A percentile compares a stretch with the other conserved stretches of the same genome.
Evolutionary conservation across 2,797 vertebrate genomes (phyloP).

Genomic region (Cynopterus sphinx): DNA sequence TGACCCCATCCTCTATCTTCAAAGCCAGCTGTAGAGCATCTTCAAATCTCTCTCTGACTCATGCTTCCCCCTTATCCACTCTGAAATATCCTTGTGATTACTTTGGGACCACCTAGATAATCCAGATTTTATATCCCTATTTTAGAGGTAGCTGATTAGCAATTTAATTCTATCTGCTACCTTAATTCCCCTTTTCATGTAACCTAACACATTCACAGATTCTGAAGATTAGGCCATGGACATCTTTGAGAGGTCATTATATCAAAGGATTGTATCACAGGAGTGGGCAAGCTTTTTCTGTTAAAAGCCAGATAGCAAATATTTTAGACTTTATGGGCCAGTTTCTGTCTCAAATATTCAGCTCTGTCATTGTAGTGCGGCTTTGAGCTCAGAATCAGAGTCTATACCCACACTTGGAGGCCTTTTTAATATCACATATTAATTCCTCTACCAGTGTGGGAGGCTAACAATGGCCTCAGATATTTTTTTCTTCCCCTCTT

Average conservation of each 20-base stretch:
- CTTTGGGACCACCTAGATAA: not conserved
- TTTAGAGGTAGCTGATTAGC: not conserved
- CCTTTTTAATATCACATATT: not conserved
- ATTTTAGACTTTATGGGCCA: not conserved
- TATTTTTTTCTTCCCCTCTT: not conserved
- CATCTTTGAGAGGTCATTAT: not conserved
- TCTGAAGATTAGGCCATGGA: not conserved
- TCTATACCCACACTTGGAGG: not conserved
- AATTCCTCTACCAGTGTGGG: not conserved
- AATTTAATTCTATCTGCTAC: not conserved
- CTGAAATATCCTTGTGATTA: not conserved
- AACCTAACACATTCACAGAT: not conserved
- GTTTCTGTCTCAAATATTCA: not conserved
- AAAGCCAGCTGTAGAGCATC: not conserved
- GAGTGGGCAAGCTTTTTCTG: not conserved
- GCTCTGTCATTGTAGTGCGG: not conserved
- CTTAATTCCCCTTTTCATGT: not conserved
- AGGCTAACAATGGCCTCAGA: not conserved
- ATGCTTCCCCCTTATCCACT: not conserved
- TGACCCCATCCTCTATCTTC: not conserved
- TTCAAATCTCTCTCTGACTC: not conserved
- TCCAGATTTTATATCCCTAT: not conserved
- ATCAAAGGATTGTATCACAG: not conserved
- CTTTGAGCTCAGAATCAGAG: not conserved
- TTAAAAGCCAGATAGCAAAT: not conserved